These are phyloP conservation scores for Drosophila testacea DNA, from an alignment of 2,888 invertebrate genomes.

Conservation along the genomic window DNA sequence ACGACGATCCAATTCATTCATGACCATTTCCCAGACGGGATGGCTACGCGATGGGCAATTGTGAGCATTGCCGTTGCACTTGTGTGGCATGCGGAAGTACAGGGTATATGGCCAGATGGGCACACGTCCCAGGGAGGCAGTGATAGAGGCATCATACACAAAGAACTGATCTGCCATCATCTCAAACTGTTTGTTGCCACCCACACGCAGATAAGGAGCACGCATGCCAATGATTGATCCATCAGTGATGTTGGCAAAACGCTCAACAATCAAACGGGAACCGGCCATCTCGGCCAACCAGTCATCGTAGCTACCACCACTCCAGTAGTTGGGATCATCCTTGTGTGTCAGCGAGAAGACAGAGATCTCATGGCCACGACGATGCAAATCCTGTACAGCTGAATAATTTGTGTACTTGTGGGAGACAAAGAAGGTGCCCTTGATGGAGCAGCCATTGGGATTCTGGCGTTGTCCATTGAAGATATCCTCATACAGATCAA, in stretches of 20 bases:
- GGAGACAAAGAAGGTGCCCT: slow-evolving; percentile 95
- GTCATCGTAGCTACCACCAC: slow-evolving; percentile 93
- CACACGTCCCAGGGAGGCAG: slow-evolving; percentile 94
- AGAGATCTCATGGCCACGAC: slow-evolving; percentile 95
- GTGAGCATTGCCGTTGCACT: slow-evolving; percentile 96
- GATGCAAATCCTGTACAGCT: slow-evolving; percentile 94
- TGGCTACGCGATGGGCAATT: slow-evolving; percentile 96
- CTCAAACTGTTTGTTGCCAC: slow-evolving; percentile 97
- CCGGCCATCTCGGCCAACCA: slow-evolving; percentile 98
- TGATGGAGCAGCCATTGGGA: slow-evolving; percentile 95
- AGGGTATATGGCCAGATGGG: slow-evolving; percentile 99
- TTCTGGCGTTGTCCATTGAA: slow-evolving; percentile 94
- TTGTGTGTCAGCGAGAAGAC: slow-evolving; percentile 97
- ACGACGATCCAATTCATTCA: slow-evolving; percentile 97
- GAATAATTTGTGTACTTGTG: slow-evolving; percentile 97
- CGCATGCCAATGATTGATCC: slow-evolving; percentile 95
- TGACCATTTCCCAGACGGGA: slow-evolving; percentile 98
- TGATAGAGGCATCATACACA: slow-evolving; percentile 97
- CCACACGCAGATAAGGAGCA: slow-evolving; percentile 95
- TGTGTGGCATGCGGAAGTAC: slow-evolving; percentile 98
- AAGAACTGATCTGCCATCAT: slow-evolving; percentile 99
- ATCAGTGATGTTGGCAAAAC: slow-evolving; percentile 96
- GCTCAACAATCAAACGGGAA: slow-evolving; percentile 92
- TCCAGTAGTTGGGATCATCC: slow-evolving; percentile 96
- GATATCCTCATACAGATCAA: slow-evolving; percentile 95